phyloP scores from a whole-genome alignment of 2,113 vertebrate genomes.

The Hemiprocne comata region DNA sequence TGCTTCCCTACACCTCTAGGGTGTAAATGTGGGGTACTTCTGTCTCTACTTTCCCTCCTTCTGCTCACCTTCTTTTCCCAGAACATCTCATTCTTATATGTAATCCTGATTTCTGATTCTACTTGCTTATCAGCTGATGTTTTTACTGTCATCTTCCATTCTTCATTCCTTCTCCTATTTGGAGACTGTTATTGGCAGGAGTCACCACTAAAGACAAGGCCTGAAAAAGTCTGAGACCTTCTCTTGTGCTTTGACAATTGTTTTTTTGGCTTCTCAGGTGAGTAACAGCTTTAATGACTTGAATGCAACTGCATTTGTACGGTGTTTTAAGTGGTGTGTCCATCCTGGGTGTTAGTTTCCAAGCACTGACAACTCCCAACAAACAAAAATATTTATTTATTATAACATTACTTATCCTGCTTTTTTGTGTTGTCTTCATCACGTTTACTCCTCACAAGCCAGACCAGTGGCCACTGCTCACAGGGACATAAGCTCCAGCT shows the following conservation, averaged over 20 bases:
- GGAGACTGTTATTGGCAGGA: neutral
- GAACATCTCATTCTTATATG: neutral
- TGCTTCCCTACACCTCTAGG: neutral
- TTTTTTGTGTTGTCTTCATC: neutral
- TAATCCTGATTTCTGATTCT: fast-evolving
- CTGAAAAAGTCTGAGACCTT: neutral
- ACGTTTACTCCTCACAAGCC: neutral
- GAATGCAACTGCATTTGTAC: neutral
- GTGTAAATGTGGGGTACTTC: neutral
- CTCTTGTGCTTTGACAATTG: neutral
- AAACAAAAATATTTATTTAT: neutral
- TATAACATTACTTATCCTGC: neutral
- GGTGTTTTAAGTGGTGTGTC: neutral
- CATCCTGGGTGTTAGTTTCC: neutral
- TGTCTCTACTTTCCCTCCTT: neutral
- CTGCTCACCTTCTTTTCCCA: neutral
- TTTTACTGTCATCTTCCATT: neutral
- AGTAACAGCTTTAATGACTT: neutral
- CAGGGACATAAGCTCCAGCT: fast-evolving
- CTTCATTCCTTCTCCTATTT: neutral
- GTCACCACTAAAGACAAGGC: neutral
- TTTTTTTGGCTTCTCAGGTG: neutral
- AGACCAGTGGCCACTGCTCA: neutral
- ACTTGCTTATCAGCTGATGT: neutral
- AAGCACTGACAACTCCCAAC: neutral